Conservation (phyloP, 2,113 vertebrate species). For the Mustela lutreola region DNA sequence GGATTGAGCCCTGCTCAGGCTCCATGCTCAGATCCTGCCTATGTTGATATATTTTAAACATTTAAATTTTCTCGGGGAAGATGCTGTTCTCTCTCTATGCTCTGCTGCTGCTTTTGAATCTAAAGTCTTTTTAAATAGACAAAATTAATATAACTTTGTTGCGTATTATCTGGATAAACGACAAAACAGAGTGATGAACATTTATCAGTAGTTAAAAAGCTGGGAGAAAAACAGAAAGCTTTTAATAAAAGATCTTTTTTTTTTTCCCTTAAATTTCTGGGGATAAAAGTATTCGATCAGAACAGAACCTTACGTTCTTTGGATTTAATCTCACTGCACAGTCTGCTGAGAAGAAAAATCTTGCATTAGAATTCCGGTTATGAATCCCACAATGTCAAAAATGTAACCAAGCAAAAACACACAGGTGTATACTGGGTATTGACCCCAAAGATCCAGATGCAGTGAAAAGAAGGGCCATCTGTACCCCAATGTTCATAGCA, state of each 20-base stretch:
- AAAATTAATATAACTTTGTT: neutral
- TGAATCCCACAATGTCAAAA: neutral
- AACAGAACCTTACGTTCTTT: rapidly evolving
- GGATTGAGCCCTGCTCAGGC: neutral
- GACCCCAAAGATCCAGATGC: too few relatives aligned
- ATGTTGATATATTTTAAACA: neutral
- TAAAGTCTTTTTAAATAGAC: neutral
- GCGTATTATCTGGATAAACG: too few relatives aligned
- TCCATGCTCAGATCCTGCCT: neutral
- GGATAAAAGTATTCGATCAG: neutral
- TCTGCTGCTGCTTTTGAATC: neutral
- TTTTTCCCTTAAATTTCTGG: neutral
- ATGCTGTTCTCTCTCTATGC: neutral
- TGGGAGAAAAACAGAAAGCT: rapidly evolving
- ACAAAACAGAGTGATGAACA: rapidly evolving
- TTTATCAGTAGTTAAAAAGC: neutral
- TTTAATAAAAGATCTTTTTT: neutral
- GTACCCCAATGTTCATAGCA: too few relatives aligned
- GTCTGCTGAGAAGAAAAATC: neutral
- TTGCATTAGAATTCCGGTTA: rapidly evolving
- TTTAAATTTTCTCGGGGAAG: neutral
- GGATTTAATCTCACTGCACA: neutral
- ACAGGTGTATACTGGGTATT: too few relatives aligned
- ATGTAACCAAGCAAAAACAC: neutral
- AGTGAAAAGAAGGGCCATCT: too few relatives aligned